Conservation (phyloP, 2,113 vertebrate species). For the Rhabdomys dilectus region DNA sequence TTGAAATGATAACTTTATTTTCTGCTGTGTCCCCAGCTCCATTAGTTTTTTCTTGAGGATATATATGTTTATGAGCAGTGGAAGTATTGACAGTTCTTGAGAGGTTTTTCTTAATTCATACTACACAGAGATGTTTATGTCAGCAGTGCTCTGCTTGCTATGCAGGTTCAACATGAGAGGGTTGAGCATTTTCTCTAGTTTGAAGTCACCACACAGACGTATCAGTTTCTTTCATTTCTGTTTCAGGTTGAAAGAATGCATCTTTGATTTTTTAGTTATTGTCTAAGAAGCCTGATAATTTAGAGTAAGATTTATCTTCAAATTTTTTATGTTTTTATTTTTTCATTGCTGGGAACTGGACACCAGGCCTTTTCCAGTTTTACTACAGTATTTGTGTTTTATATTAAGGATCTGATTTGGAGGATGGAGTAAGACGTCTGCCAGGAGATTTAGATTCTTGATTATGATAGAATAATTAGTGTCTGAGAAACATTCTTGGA, state of each 20-base stretch:
- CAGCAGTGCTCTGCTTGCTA: not conserved
- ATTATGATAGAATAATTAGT: constrained; percentile 7
- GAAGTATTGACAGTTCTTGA: not conserved
- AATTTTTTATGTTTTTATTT: not conserved
- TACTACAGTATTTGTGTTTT: not conserved
- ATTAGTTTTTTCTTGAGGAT: constrained; percentile 32
- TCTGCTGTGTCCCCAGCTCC: not conserved
- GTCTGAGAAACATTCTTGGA: constrained; percentile 17
- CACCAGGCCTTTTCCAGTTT: not conserved
- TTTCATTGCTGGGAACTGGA: not conserved
- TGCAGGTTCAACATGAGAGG: not conserved
- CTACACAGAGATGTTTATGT: not conserved
- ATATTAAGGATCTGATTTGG: constrained; percentile 2
- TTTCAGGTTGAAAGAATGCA: not conserved
- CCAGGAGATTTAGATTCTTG: not conserved
- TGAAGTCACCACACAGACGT: not conserved
- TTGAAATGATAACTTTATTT: constrained; percentile 43
- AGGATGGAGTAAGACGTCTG: not conserved
- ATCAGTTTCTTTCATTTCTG: not conserved
- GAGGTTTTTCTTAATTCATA: not conserved
- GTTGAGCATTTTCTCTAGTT: not conserved
- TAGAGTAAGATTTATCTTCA: not conserved
- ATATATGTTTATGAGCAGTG: not conserved
- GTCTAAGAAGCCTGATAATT: not conserved
- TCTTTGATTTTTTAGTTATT: not conserved